phyloP scores from a whole-genome alignment of 2,113 vertebrate genomes.

The Tychaedon coryphoeus region DNA sequence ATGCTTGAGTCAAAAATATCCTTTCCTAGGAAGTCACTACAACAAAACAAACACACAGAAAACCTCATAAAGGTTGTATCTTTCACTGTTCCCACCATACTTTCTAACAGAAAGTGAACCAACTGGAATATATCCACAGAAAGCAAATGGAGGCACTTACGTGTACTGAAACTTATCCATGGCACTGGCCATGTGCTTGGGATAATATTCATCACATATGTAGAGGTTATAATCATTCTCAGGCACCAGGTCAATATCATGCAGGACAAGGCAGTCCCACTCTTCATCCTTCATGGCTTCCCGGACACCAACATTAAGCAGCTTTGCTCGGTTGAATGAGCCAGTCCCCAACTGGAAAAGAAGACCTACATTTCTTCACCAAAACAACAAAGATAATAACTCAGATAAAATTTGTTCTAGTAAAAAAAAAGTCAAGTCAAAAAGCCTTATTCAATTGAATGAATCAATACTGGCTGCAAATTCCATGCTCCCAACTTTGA shows the following conservation, averaged over 20 bases:
- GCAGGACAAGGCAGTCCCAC: slow-evolving; percentile 77
- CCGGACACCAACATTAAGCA: slow-evolving; percentile 74
- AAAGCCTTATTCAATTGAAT: background rate
- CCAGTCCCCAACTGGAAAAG: slow-evolving; percentile 63
- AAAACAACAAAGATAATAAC: background rate
- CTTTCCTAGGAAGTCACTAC: background rate
- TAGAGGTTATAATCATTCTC: slow-evolving; percentile 78
- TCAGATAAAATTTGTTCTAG: background rate
- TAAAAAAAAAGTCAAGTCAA: background rate
- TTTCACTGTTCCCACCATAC: background rate
- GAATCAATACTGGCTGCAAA: background rate
- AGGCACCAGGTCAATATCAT: slow-evolving; percentile 72
- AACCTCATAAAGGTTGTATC: background rate
- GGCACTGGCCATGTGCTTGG: slow-evolving; percentile 73
- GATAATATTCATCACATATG: slow-evolving; percentile 66
- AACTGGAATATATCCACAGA: background rate
- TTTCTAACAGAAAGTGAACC: background rate
- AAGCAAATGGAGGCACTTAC: slow-evolving; percentile 18
- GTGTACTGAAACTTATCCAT: slow-evolving; percentile 74
- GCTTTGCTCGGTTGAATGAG: slow-evolving; percentile 74
- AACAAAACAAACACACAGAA: background rate
- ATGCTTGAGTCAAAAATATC: background rate
- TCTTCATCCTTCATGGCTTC: slow-evolving; percentile 75
- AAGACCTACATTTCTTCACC: background rate
- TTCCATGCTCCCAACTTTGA: background rate